Base-by-base conservation (phyloP, 2,797 vertebrate genomes). In the Rhincodon typus region DNA sequence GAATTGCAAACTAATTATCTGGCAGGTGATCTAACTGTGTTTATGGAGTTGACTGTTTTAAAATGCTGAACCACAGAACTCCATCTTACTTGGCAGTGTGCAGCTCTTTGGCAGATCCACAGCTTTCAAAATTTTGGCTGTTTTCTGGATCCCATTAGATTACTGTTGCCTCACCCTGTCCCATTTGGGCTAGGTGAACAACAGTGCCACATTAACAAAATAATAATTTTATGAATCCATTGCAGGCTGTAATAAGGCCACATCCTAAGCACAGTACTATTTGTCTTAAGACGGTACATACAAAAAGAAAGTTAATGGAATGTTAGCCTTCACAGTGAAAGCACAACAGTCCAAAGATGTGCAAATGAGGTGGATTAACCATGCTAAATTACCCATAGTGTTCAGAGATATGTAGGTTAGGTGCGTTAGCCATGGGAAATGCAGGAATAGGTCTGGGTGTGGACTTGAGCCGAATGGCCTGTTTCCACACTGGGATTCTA, bases 1-100 rank as follows among this genome's bases (percentile, higher is more conserved):
- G 66, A 93, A 69, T 93, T 93, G 90, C 90, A 93, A 69, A 69
- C 62, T 67, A 62, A 93, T 25, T 67, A 67, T 8, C 90, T 93
- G 21, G 90, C 90, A 66, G 69, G 62, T 21, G n/a, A 69, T 38
- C 90, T 67, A 42, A 93, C 90, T 69, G 90, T 93, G 90, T n/a
- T 93, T 69, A 42, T 93, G 67, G 38, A 93, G n/a, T 69, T 93
- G 62, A 19, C 62, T 69, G n/a, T 66, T 69, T 93, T 93, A 19
- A 67, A 67, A 19, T n/a, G 38, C 57, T 93, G 57, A 93, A 93
- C 23, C n/a, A 42, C 19, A 15, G 87, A 38, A 38, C 57, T 53
- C 13, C 2, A 27, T 88, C 27, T 88, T 50, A 74, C 53, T 69
- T 93, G 62, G 62, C 66, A 93, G 10, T 13, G 6, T 69, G 21